Conservation (phyloP, 1,140 invertebrate species). For the Colletes gigas region DNA sequence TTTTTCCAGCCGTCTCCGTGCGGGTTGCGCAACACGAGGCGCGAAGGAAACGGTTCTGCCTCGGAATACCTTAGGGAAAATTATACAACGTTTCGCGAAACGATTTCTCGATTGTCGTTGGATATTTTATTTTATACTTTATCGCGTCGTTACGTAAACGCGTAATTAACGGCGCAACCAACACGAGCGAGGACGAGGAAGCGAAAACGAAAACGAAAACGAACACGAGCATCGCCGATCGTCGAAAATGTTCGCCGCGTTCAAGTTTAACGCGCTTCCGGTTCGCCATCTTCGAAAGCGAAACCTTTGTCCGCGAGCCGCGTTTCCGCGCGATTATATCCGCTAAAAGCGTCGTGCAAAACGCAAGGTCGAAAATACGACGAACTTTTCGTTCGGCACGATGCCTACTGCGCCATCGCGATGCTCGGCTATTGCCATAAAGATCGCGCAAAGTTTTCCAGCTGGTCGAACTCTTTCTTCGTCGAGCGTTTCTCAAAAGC, state of each 20-base stretch:
- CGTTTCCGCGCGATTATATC: slow-evolving; percentile 6
- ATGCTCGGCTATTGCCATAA: slow-evolving; percentile 12
- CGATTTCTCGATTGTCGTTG: slow-evolving; percentile 22
- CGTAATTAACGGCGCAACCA: slow-evolving; percentile 15
- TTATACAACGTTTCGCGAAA: neutral
- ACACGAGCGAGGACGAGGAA: slow-evolving; percentile 9
- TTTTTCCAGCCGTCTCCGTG: slow-evolving; percentile 4
- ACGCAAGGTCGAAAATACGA: slow-evolving; percentile 43
- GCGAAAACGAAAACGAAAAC: neutral
- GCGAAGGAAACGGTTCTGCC: neutral
- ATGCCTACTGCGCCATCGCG: slow-evolving; percentile 63
- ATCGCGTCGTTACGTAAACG: slow-evolving; percentile 29
- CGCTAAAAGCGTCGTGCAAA: slow-evolving; percentile 22
- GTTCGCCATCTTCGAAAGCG: neutral
- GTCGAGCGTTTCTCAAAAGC: neutral
- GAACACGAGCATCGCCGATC: too few relatives aligned
- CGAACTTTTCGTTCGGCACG: slow-evolving; percentile 51
- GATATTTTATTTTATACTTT: slow-evolving; percentile 20
- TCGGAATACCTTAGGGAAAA: neutral
- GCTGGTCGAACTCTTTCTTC: neutral
- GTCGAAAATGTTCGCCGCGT: neutral
- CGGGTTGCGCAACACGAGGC: neutral
- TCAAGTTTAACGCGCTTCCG: neutral
- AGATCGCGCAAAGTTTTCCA: slow-evolving; percentile 17
- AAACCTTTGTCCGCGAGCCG: slow-evolving; percentile 5